Evolutionary conservation across 1,140 invertebrate genomes (phyloP).

Genomic region (Ctenoplectra terminalis): DNA sequence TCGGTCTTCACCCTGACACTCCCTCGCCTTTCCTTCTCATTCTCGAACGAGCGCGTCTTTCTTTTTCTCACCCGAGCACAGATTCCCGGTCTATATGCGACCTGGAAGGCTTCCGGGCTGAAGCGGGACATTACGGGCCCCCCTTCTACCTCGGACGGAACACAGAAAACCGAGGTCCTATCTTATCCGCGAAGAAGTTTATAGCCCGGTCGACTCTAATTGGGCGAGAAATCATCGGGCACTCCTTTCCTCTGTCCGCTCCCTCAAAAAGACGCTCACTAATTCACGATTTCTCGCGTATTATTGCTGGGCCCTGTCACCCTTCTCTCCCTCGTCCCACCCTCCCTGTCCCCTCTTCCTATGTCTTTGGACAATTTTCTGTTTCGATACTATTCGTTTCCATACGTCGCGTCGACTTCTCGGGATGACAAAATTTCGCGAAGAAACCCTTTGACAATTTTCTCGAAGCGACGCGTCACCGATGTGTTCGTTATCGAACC

Average conservation of each 20-base stretch:
- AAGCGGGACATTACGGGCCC: slow-evolving; percentile 71
- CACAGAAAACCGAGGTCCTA: slow-evolving; percentile 77
- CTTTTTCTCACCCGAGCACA: slow-evolving; percentile 35
- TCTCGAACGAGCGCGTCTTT: neutral
- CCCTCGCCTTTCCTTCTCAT: neutral
- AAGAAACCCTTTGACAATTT: neutral
- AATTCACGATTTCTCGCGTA: slow-evolving; percentile 78
- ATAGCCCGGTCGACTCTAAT: slow-evolving; percentile 83
- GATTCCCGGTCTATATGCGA: slow-evolving; percentile 70
- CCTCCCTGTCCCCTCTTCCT: neutral
- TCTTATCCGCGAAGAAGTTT: slow-evolving; percentile 82
- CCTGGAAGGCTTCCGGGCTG: slow-evolving; percentile 76
- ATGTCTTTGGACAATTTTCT: slow-evolving; percentile 14
- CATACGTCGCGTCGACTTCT: neutral
- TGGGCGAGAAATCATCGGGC: slow-evolving; percentile 82
- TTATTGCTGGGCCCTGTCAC: slow-evolving; percentile 61
- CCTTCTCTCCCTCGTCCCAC: neutral
- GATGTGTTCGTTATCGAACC: no score
- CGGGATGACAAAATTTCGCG: neutral
- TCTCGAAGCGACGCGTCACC: neutral
- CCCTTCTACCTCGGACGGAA: slow-evolving; percentile 59
- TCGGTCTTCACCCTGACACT: slow-evolving; percentile 35
- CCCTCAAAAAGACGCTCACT: slow-evolving; percentile 77
- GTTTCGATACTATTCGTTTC: slow-evolving; percentile 4
- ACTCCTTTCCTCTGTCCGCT: slow-evolving; percentile 79